Base-by-base conservation (phyloP, 2,797 vertebrate genomes). In the Micrastur ruficollis region DNA sequence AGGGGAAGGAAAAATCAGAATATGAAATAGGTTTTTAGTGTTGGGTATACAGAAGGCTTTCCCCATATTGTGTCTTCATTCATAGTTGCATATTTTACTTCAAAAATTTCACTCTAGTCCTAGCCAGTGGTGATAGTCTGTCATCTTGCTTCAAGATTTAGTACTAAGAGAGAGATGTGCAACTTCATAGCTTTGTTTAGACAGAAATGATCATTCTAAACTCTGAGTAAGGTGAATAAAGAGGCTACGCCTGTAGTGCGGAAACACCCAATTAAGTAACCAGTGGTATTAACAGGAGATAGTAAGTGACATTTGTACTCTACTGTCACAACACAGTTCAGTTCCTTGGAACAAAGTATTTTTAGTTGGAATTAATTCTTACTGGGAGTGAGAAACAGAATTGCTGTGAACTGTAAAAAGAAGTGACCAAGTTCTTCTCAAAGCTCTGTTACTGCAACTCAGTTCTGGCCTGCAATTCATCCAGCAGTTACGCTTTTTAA, bases 11-110 rank as follows among this genome's bases (percentile, higher is more conserved):
- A 62, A 46, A 92, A 61, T 7, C 76, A 21, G 82, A 66, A 34
- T 78, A 83, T 36, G 53, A 91, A 94, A 63, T 3, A 63, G n/a
- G 32, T 32, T 73, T 89, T 93, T 95, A 94, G 92, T 86, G 87
- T 75, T 88, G 75, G 79, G 71, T 66, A 83, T 63, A 42, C 9
- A 61, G 86, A 95, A 73, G 83, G 95, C 86, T 96, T 94, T 96
- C 90, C 65, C 65, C 42, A 1, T 58, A 53, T 44, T 59, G 13
- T 31, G 58, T 87, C 56, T 81, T 61, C 6, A 1, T 79, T 92
- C 65, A 44, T 66, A 55, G 53, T 75, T 71, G 38, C 78, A 31
- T 89, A 66, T 95, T 93, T 95, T 89, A 91, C 47, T 78, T 71
- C 5, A 80, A 72, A 92, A 75, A 63, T 65, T 86, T 65, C 4